These are phyloP conservation scores for Calameuta idolon DNA, from an alignment of 2,888 invertebrate genomes.

Conservation along the genomic window DNA sequence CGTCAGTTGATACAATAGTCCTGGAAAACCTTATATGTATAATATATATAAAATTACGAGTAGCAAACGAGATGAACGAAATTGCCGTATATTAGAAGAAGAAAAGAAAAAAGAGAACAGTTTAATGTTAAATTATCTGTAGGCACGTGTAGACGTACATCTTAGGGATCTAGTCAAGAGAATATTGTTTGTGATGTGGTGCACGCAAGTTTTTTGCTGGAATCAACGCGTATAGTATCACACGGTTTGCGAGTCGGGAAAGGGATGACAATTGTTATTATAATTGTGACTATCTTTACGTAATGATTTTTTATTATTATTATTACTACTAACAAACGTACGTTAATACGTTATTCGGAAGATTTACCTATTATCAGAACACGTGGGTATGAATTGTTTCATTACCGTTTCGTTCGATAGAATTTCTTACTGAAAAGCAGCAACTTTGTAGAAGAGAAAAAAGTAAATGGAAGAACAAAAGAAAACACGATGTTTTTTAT, in stretches of 20 bases:
- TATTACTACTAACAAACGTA: constrained; percentile 26
- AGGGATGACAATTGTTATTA: constrained; percentile 24
- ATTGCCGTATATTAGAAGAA: neutral
- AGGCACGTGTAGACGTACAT: constrained; percentile 48
- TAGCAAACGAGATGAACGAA: neutral
- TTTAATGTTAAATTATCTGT: constrained; percentile 14
- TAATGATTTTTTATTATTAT: constrained; percentile 27
- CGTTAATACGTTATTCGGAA: constrained; percentile 6
- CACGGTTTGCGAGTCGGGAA: neutral
- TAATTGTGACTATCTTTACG: constrained; percentile 33
- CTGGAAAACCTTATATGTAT: neutral
- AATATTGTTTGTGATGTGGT: constrained; percentile 45
- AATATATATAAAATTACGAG: neutral
- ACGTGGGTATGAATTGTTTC: neutral
- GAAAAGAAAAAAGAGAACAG: neutral
- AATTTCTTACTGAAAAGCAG: neutral
- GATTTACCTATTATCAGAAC: constrained; percentile 2
- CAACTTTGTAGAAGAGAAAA: neutral
- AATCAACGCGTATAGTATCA: neutral
- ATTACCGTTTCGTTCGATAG: neutral
- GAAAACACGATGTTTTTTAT: neutral
- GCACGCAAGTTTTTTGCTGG: neutral
- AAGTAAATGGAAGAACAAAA: constrained; percentile 11
- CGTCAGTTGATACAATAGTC: neutral
- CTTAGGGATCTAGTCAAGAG: constrained; percentile 58